Percentiles rank a stretch among this genome's conserved stretches.
These are phyloP conservation scores for Pyxicephalus adspersus DNA, from an alignment of 2,113 vertebrate species.

Conservation along the genomic window DNA sequence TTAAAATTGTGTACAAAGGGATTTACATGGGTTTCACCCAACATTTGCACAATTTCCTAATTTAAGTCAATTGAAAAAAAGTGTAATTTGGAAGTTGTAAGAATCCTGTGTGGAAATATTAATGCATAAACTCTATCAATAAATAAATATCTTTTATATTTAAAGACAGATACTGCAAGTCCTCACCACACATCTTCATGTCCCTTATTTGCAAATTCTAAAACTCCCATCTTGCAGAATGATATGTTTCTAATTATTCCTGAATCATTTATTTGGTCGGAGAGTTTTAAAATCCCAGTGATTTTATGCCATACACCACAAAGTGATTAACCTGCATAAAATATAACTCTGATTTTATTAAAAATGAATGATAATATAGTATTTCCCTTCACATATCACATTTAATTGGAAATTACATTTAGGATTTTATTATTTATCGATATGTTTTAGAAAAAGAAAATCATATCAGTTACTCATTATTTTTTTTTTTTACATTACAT, in stretches of 20 bases:
- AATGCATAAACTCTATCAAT: too few relatives aligned
- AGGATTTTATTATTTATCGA: background rate
- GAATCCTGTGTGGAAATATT: too few relatives aligned
- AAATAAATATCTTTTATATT: background rate
- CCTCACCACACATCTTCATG: conserved; percentile 9
- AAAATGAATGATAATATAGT: conserved; percentile 2
- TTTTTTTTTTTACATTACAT: too few relatives aligned
- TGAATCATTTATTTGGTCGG: conserved; percentile 57
- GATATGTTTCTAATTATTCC: conserved; percentile 56
- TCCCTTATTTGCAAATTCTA: conserved; percentile 28
- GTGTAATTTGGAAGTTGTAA: too few relatives aligned
- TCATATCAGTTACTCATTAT: too few relatives aligned
- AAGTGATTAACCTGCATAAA: conserved; percentile 44
- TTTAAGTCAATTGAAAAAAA: too few relatives aligned
- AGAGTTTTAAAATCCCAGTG: conserved; percentile 37
- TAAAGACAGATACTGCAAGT: background rate
- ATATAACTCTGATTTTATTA: conserved; percentile 27
- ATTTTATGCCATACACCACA: conserved; percentile 50
- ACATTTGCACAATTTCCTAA: too few relatives aligned
- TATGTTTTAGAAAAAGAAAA: background rate
- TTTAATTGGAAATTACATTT: conserved; percentile 25
- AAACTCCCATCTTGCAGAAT: conserved; percentile 57
- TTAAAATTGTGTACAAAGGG: too few relatives aligned
- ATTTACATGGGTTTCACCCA: too few relatives aligned
- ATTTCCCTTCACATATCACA: conserved; percentile 28